phyloP scores from a whole-genome alignment of 1,140 invertebrate species.

The Drosophila kohkoa region DNA sequence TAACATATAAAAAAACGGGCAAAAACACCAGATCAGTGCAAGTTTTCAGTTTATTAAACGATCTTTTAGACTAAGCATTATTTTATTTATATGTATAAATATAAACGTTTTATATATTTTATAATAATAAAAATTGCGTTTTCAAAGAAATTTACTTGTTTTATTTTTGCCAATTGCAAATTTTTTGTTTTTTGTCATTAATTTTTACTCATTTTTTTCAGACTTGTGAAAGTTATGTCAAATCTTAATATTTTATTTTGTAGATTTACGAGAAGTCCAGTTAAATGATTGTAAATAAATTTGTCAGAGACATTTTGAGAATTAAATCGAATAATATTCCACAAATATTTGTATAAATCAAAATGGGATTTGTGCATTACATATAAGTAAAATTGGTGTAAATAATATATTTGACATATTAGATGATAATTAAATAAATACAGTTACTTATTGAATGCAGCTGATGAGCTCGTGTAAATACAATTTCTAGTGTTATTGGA shows the following conservation, averaged over 20 bases:
- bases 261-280: slow-evolving; percentile 10
- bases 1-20: slow-evolving; percentile 42
- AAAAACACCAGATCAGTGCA: slow-evolving; percentile 70
- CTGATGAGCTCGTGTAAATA: slow-evolving; percentile 74
- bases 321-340: slow-evolving; percentile 20
- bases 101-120: slow-evolving; percentile 79
- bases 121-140: slow-evolving; percentile 83
- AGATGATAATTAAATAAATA: slow-evolving; percentile 41
- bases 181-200: too few relatives aligned
- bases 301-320: slow-evolving; percentile 10
- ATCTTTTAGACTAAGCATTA: slow-evolving; percentile 77
- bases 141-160: slow-evolving; percentile 51
- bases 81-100: slow-evolving; percentile 80
- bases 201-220: too few relatives aligned
- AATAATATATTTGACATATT: slow-evolving; percentile 51
- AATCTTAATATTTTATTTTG: background rate
- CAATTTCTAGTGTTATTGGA: slow-evolving; percentile 53
- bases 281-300: slow-evolving; percentile 57
- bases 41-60: slow-evolving; percentile 76
- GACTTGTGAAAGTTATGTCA: too few relatives aligned
- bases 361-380: slow-evolving; percentile 15
- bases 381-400: slow-evolving; percentile 51
- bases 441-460: slow-evolving; percentile 57
- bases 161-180: background rate
- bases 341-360: slow-evolving; percentile 30